Percentiles rank a stretch among this genome's conserved stretches.
Conservation (phyloP, 2,113 vertebrate species). For the Solea senegalensis region DNA sequence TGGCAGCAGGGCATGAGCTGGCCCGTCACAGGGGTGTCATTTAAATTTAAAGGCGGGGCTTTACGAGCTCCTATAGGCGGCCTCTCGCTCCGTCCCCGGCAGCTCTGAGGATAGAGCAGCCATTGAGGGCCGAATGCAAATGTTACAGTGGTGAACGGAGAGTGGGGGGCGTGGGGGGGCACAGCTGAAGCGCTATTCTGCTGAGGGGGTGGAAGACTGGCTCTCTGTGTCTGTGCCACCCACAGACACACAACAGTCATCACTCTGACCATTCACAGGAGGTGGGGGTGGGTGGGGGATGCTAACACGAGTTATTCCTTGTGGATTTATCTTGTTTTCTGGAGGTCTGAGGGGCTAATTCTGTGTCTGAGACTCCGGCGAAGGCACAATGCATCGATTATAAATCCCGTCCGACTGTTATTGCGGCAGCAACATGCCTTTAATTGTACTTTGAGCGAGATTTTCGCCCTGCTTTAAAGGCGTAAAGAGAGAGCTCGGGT, state of each 20-base stretch:
- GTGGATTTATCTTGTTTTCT: conserved; percentile 6
- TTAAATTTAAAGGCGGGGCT: conserved; percentile 33
- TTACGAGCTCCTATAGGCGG: conserved; percentile 51
- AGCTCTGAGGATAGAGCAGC: conserved; percentile 65
- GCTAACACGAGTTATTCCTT: conserved; percentile 22
- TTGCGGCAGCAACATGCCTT: too few relatives aligned
- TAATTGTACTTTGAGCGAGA: too few relatives aligned
- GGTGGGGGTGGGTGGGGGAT: conserved; percentile 32
- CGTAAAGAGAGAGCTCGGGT: too few relatives aligned
- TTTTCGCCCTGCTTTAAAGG: too few relatives aligned
- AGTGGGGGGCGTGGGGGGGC: conserved; percentile 62
- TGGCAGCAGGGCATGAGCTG: background rate
- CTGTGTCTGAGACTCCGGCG: conserved; percentile 1
- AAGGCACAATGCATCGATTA: background rate
- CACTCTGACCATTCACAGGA: conserved; percentile 67
- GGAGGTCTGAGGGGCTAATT: background rate
- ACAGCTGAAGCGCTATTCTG: conserved; percentile 76
- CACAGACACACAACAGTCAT: conserved; percentile 72
- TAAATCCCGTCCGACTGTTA: background rate
- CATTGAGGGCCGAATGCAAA: conserved; percentile 80
- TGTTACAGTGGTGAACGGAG: conserved; percentile 69
- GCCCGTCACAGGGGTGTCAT: conserved; percentile 20
- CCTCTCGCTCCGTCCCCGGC: conserved; percentile 43
- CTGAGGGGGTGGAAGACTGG: conserved; percentile 62
- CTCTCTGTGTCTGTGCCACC: conserved; percentile 74